phyloP scores from a whole-genome alignment of 2,797 vertebrate genomes.

The Anguilla obscura region DNA sequence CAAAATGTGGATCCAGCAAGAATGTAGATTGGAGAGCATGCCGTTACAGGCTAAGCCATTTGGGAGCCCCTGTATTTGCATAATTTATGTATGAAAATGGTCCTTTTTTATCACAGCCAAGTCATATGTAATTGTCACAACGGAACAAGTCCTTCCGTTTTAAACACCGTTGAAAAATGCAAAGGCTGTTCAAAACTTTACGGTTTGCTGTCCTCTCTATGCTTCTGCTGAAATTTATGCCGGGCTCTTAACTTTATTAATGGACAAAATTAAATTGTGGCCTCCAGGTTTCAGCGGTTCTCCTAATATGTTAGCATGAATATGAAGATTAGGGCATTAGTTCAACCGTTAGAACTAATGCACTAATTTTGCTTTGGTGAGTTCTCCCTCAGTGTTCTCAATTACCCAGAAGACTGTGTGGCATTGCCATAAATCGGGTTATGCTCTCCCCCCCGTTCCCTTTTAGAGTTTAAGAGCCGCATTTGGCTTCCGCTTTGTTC shows the following conservation, averaged over 20 bases:
- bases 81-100: neutral
- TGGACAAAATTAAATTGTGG: neutral
- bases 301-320: neutral
- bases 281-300: neutral
- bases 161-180: neutral
- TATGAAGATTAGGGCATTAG: neutral
- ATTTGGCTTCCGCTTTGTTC: slow-evolving; percentile 35
- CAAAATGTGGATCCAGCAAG: neutral
- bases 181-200: neutral
- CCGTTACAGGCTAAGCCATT: neutral
- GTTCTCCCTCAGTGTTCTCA: neutral
- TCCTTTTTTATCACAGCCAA: neutral
- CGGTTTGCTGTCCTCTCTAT: neutral
- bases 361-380: neutral
- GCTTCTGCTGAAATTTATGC: neutral
- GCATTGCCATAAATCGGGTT: neutral
- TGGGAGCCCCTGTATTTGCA: neutral
- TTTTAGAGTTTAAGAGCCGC: neutral
- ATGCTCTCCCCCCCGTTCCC: neutral
- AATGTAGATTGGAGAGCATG: neutral
- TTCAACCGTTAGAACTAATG: neutral
- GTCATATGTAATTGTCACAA: neutral
- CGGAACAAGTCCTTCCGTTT: neutral
- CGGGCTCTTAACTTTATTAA: neutral
- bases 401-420: neutral